Base-by-base conservation (phyloP, 2,797 vertebrate species). In the Parauchenoglanis ngamensis region DNA sequence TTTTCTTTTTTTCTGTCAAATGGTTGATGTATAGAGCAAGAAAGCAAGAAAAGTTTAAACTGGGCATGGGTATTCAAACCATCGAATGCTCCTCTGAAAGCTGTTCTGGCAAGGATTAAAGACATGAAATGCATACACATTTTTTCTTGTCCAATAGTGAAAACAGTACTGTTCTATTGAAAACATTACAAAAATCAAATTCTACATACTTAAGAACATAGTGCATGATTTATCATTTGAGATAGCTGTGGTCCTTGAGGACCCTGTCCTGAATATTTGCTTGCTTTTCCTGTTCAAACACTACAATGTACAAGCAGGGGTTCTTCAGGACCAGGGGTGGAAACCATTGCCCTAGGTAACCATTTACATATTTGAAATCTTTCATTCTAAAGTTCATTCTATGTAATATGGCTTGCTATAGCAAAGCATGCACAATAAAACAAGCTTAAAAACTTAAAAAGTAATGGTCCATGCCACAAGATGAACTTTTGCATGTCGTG, bases 381-480 rank as follows among this genome's bases (percentile, higher is more conserved):
- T 59, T 88, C 17, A 40, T 35, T 56, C 23, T 56, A 40, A 76
- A 63, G 17, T 49, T 75, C 46, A 83, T 54, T 67, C 28, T 21
- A 13, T 52, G 46, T 83, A 79, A 73, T 86, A 79, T 7, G 68
- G 79, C 88, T 89, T 84, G 80, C 86, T 86, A 82, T 84, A 85
- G 78, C 25, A 80, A 75, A 81, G 83, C 90, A 91, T 88, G 87
- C 90, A 90, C 73, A 61, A 85, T 85, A 83, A 70, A 88, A 84
- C 44, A 75, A 89, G 73, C 85, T 85, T 65, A 15, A 25, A 80
- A 80, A 67, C 31, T 46, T 54, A 86, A 86, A 79, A 86, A 63
- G 73, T 77, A 84, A 89, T 72, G 86, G 78, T 57, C 72, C 90
- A 90, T 90, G 90, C 90, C 85, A 88, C 52, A 84, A 54, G 73